Base-by-base conservation (phyloP, 2,113 vertebrate species). In the Empidonax traillii region DNA sequence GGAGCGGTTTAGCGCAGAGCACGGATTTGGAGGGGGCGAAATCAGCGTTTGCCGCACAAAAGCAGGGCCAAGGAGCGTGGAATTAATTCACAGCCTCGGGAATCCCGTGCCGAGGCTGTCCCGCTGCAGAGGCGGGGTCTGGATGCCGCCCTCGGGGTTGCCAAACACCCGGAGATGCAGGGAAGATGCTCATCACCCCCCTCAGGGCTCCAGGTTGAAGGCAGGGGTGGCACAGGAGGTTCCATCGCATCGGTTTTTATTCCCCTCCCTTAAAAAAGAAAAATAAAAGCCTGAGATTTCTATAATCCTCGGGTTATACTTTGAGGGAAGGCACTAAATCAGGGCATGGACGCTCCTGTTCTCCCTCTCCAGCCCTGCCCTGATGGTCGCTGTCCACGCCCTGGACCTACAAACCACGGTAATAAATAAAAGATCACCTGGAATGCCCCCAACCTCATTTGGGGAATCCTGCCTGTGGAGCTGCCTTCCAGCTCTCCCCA, bases 361-460 rank as follows among this genome's bases (percentile, higher is more conserved):
- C 41, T 58, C 24, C 3, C 4, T 19, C 41, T 27, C 5, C 71
- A 21, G 16, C 72, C 30, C 46, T 28, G 18, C 9, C 56, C 30
- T 3, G 21, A 1, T 2, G 2, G 4, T 21, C 27, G 8, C 58
- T 12, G 35, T 14, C 75, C 8, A 15, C 13, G 10, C 12, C 87
- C 44, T 3, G 31, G 59, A 25, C 3, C 0, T 3, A 3, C 8
- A 14, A 80, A 25, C 24, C 4, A 15, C 9, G 33, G 5, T 3
- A 47, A 8, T 9, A 31, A 49, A 27, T 19, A 55, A 55, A 4
- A 44, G 47, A 37, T 49, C 44, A 10, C 39, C 79, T 10, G 1
- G 39, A 73, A 37, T 1, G 8, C 31, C 9, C 33, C 43, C 55
- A 27, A 4, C 12, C 35, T 56, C 15, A 15, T n/a, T 14, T 9